Base-by-base conservation (phyloP, 1,140 invertebrate species). In the Drosophila guanche region DNA sequence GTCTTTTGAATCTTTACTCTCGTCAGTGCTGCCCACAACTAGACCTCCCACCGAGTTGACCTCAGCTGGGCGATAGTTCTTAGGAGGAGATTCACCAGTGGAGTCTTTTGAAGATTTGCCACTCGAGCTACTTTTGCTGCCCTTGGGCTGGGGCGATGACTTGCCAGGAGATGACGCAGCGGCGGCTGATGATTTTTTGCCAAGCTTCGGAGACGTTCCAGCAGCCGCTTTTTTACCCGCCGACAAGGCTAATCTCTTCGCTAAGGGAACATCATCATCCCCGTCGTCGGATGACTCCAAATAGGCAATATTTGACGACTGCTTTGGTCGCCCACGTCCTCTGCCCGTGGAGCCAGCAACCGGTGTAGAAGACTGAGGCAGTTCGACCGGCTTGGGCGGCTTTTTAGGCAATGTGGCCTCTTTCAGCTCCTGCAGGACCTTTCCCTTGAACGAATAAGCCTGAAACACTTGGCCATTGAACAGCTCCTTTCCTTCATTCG, bases 21-120 rank as follows among this genome's bases (percentile, higher is more conserved):
- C 75, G 47, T 81, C 80, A 74, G 70, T 80, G 67, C 90, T 93
- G 23, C 94, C 94, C 12, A 95, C 93, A 1, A 93, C 91, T 56
- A 95, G 91, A 14, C 94, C 94, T 40, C 95, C 95, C 33, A 95
- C 93, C n/a, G 94, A 94, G 0, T 94, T 94, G 2, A 93, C 93
- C 79, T 95, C 95, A 0, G 94, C 94, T 16, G 95, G 94, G 4
- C 94, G 92, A 6, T 93, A 92, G 52, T 83, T 88, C 27, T 84
- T 88, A 1, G 90, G 79, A 1, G 76, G 72, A 7, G 70, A 69
- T 50, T 90, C 71, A 12, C 72, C 46, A 29, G 48, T 51, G n/a
- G 50, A 14, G 1, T 68, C 71, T 40, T 53, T 86, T 4, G 6
- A 5, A 7, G 29, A 4, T 23, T 77, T 86, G 4, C 62, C 27